Evolutionary conservation across 2,113 vertebrate genomes (phyloP).

Genomic region (Leptodactylus fuscus): DNA sequence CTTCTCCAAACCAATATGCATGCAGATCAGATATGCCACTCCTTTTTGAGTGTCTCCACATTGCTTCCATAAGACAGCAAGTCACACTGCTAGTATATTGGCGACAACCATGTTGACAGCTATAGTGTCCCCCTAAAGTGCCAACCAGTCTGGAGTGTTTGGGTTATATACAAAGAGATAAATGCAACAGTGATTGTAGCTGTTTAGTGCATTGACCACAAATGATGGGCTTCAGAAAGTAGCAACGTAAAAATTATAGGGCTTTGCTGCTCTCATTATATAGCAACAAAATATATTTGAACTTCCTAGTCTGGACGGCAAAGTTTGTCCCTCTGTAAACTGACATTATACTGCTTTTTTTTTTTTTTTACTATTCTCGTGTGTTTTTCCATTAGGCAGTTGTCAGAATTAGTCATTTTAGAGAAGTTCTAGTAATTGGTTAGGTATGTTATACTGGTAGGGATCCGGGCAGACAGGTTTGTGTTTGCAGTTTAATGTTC

Average conservation of each 20-base stretch:
- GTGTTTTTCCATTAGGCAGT: constrained; percentile 4
- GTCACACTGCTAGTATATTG: not conserved
- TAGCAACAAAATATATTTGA: constrained; percentile 4
- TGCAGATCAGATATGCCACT: too few species aligned
- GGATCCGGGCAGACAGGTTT: not conserved
- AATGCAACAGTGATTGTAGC: not conserved
- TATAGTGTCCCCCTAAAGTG: not conserved
- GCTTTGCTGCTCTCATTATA: not conserved
- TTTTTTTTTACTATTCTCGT: not conserved
- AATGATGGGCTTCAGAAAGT: not conserved
- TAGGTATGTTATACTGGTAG: not conserved
- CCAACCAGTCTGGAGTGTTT: not conserved
- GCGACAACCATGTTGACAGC: not conserved
- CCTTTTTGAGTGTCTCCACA: not conserved
- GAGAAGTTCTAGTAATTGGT: not conserved
- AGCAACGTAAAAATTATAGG: not conserved
- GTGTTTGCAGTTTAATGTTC: not conserved
- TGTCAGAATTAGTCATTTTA: constrained; percentile 12
- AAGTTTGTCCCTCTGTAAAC: not conserved
- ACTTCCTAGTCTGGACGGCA: not conserved
- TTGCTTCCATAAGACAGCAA: not conserved
- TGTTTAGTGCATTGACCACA: not conserved
- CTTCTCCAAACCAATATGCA: too few species aligned
- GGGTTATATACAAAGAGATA: not conserved
- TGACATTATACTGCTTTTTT: not conserved